Evolutionary conservation across 2,797 vertebrate genomes (phyloP), one percentile per base, ranked within the genome.

Genomic region (Clarias fuscus): DNA sequence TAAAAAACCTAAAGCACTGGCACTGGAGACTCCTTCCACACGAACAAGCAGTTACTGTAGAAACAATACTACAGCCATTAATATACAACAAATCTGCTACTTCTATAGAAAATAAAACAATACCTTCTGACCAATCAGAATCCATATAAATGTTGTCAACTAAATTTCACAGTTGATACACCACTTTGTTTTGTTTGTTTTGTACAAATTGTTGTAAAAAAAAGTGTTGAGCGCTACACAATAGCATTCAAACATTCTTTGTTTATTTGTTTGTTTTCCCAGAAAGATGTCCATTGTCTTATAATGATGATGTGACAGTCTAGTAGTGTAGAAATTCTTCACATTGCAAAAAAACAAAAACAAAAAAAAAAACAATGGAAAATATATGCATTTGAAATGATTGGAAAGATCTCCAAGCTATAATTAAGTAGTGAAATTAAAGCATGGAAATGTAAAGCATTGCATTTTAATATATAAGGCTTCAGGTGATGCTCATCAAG

Each of bases 291-390:
- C 10, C 1, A 10, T 27, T 18, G 73, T 30, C n/a, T 58, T 27
- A 17, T 58, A 20, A 76, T 30, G 73, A 76, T 58, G 73, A 76
- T 76, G 73, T 76, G 53, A 76, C n/a, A 30, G 14, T n/a, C 6
- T 56, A 15, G 11, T 11, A 43, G 13, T n/a, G 7, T 8, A 17
- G 6, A 2, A n/a, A 10, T 8, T 24, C 10, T 76, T 8, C 24
- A 53, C 18, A 10, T 1, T 20, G 14, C 2, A n/a, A n/a, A 30
- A 30, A 30, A 6, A 33, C 33, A 33, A 33, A 2, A 33, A 33
- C 33, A 15, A 14, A 14, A 3, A n/a, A 20, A 14, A 48, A 5
- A 24, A 48, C 43, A 43, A 7, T 43, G 43, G 6, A n/a, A 48
- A 11, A 73, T 0, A 0, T 15, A 15, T 15, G 22, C 0, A 48